Conservation (phyloP, 2,113 vertebrate species). For the Gymnarchus niloticus region DNA sequence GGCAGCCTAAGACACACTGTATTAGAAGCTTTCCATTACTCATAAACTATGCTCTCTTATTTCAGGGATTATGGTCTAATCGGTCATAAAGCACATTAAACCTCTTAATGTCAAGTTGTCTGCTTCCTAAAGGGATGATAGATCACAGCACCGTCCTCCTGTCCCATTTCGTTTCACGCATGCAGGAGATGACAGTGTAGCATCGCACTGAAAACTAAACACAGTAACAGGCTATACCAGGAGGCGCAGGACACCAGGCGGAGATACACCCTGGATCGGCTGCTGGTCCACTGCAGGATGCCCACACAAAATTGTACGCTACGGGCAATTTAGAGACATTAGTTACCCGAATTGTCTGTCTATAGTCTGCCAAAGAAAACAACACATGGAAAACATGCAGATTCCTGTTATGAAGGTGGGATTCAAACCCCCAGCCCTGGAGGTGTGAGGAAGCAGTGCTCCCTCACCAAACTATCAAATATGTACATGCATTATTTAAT, state of each 20-base stretch:
- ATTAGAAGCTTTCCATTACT: constrained; percentile 3
- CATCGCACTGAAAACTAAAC: not conserved
- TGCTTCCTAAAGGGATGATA: not conserved
- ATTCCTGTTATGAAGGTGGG: not conserved
- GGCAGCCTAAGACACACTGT: not conserved
- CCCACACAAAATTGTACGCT: not conserved
- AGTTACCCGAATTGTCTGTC: not conserved
- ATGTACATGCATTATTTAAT: not conserved
- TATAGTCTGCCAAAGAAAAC: not conserved
- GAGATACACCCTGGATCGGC: not conserved
- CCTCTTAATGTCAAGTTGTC: constrained; percentile 7
- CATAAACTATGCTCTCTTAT: not conserved
- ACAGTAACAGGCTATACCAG: not conserved
- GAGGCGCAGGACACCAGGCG: not conserved
- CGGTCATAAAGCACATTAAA: not conserved
- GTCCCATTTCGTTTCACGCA: not conserved
- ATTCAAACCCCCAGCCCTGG: not conserved
- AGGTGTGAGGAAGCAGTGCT: not conserved
- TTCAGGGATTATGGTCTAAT: not conserved
- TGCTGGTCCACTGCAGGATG: not conserved
- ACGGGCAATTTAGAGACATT: not conserved
- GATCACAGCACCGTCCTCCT: not conserved
- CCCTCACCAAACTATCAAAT: not conserved
- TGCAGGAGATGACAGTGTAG: not conserved
- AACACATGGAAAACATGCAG: not conserved